Base-by-base conservation (phyloP, 2,888 invertebrate species). In the Tetranychus truncatus region DNA sequence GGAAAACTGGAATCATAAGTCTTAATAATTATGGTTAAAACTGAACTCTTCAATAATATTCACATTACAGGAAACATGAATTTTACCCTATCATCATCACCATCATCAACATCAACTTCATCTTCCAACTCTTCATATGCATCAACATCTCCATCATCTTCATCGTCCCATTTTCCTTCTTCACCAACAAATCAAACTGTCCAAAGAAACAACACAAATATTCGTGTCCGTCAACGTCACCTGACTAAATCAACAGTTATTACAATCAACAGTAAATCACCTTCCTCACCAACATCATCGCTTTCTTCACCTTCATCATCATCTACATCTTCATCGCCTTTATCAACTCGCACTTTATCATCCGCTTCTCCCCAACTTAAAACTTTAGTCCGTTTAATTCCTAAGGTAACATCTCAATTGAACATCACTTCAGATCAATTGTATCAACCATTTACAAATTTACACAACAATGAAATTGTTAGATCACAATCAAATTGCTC, bases 51-150 rank as follows among this genome's bases (percentile, higher is more conserved):
- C 11, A 24, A 69, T 69, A 18, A 20, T 69, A 11, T 69, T 69
- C 69, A 69, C 34, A 24, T 21, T 7, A 20, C 34, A 69, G 69
- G 11, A 6, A 24, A 69, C 21, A 69, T 69, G 69, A 69, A 69
- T 69, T 69, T 69, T 21, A 8, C 15, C 1, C 1, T 69, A 69
- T 20, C 20, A 69, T 24, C 69, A 20, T 69, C 34, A 4, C 21
- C 69, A 24, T 24, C 69, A 69, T 21, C 69, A 21, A 69, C 69
- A 21, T 69, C 69, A 20, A 20, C 69, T 69, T 20, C 69, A 69
- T 11, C 69, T 69, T 69, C n/a, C 66, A 66, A 66, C 34, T 34
- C 34, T 15, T 66, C 15, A 66, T 66, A 11, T 11, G 66, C n/a
- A 66, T 20, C 20, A 18, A 66, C 66, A 66, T 66, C 66, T 66